These are phyloP conservation scores for Drosophila grimshawi DNA, from an alignment of 1,140 invertebrate genomes.

Conservation along the genomic window DNA sequence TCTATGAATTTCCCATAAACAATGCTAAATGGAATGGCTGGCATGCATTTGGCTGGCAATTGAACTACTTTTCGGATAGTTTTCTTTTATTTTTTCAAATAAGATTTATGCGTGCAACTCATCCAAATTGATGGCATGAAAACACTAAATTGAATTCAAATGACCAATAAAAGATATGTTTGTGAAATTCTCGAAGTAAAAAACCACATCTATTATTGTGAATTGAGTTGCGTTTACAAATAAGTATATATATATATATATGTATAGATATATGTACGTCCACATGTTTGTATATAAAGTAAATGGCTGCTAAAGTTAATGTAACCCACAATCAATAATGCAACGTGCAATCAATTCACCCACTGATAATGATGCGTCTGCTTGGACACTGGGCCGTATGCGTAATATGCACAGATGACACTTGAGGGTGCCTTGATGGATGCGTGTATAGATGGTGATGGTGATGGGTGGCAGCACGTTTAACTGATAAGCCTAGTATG, in stretches of 20 bases:
- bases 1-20: constrained; percentile 78
- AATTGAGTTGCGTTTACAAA: not conserved
- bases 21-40: constrained; percentile 69
- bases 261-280: not conserved
- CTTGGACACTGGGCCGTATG: constrained; percentile 50
- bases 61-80: constrained; percentile 67
- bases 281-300: not conserved
- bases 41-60: constrained; percentile 58
- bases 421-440: constrained; percentile 54
- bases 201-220: not conserved
- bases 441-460: constrained; percentile 20
- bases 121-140: constrained; percentile 53
- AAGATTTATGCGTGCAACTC: constrained; percentile 58
- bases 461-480: constrained; percentile 19
- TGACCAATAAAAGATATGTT: constrained; percentile 37
- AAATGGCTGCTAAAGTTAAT: constrained; percentile 3
- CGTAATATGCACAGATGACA: constrained; percentile 53
- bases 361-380: constrained; percentile 49
- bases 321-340: constrained; percentile 14
- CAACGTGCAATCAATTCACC: constrained; percentile 1
- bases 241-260: not conserved
- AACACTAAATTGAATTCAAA: constrained; percentile 33
- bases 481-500: constrained; percentile 57
- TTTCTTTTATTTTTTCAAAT: constrained; percentile 6
- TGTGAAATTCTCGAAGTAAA: constrained; percentile 1